Conservation (phyloP, 2,113 vertebrate genomes). For the Eurypyga helias region DNA sequence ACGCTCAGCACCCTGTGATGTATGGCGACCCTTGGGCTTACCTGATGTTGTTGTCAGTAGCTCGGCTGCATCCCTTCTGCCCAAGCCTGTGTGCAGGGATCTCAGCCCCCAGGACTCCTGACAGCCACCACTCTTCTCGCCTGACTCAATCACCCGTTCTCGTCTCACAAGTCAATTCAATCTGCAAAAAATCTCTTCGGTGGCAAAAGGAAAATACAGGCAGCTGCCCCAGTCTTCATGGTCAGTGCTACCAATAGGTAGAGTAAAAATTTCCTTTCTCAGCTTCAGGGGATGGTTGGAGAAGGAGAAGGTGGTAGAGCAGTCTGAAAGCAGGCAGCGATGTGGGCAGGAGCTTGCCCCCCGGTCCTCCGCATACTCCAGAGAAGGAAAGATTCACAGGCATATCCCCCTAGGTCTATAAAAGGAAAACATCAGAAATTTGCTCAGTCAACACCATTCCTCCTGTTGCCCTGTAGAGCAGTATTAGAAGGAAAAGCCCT, state of each 20-base stretch:
- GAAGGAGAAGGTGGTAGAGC: background rate
- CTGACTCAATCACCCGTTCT: background rate
- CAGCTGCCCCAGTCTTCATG: background rate
- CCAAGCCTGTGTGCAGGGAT: background rate
- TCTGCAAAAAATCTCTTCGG: background rate
- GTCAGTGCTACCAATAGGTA: background rate
- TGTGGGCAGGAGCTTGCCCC: background rate
- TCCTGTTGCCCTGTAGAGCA: background rate
- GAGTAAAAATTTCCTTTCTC: background rate
- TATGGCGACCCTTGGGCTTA: background rate
- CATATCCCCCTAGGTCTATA: background rate
- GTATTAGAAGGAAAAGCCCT: background rate
- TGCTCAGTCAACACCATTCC: background rate
- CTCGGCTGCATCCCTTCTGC: background rate
- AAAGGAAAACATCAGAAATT: background rate
- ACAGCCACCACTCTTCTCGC: background rate
- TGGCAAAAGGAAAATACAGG: background rate
- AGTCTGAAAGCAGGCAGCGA: background rate
- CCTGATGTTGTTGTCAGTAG: background rate
- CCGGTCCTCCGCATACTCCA: background rate
- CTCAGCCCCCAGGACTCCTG: background rate
- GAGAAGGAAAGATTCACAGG: background rate
- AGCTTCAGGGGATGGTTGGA: background rate
- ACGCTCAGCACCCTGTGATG: fast-evolving
- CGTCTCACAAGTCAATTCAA: background rate